phyloP scores from a whole-genome alignment of 1,140 invertebrate genomes.

The Wasmannia auropunctata region DNA sequence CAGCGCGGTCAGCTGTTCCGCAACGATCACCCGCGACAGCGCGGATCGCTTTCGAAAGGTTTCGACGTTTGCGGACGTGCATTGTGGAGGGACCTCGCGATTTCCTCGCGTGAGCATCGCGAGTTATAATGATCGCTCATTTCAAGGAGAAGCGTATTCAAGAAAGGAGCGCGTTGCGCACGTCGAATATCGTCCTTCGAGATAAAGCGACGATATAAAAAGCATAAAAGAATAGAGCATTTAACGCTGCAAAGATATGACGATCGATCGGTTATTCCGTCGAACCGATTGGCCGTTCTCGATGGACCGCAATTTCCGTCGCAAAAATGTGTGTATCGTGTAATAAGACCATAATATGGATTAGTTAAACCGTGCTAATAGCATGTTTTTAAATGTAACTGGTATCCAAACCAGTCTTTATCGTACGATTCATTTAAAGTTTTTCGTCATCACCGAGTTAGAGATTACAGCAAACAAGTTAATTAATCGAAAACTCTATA shows the following conservation, averaged over 20 bases:
- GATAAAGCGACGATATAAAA: not conserved
- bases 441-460: constrained; percentile 37
- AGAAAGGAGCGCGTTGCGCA: constrained; percentile 1
- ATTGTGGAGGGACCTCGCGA: not conserved
- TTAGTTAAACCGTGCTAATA: not conserved
- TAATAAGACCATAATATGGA: constrained; percentile 22
- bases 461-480: not conserved
- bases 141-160: constrained; percentile 36
- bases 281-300: not conserved
- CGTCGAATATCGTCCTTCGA: constrained; percentile 15
- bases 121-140: constrained; percentile 7
- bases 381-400: constrained; percentile 21
- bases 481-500: not conserved
- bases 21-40: not conserved
- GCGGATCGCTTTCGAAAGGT: constrained; percentile 11
- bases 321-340: constrained; percentile 1
- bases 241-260: not conserved
- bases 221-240: constrained; percentile 2
- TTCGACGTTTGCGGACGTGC: not conserved
- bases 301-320: constrained; percentile 9
- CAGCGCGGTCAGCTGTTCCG: not conserved
- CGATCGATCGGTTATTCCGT: not conserved
- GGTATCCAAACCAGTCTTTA: constrained; percentile 22
- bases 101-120: not conserved
- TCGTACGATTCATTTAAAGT: constrained; percentile 35